Conservation (phyloP, 30 jellyfish, hydroid and myxozoan genomes). For the Chironex yamaguchii region DNA sequence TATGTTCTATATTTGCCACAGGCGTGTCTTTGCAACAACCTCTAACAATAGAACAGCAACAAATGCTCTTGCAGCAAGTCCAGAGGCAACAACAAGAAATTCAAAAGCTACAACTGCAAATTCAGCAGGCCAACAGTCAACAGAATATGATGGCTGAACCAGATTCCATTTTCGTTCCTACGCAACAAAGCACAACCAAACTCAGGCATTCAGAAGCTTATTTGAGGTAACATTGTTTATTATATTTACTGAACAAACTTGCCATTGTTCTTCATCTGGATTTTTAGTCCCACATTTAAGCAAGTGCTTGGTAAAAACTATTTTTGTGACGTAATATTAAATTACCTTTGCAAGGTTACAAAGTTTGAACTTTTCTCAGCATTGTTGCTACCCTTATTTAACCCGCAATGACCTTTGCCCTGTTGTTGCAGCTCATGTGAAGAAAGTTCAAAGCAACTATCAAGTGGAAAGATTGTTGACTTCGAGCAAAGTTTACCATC, state of each 20-base stretch:
- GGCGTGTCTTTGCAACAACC: constrained; percentile 77
- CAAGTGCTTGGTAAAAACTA: no score
- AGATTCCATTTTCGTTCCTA: constrained; percentile 72
- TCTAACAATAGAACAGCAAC: constrained; percentile 89
- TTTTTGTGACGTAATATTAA: neutral
- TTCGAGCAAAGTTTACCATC: no score
- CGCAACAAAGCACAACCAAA: constrained; percentile 84
- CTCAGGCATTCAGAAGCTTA: constrained; percentile 94
- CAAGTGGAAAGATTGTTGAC: no score
- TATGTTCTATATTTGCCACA: no score
- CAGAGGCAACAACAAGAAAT: constrained; percentile 95
- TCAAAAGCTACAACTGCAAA: constrained; percentile 63
- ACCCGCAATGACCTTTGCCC: no score
- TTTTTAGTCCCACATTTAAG: no score
- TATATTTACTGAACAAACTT: no score
- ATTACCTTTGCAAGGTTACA: neutral
- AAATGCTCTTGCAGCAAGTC: constrained; percentile 75
- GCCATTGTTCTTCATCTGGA: no score
- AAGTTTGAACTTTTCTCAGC: neutral
- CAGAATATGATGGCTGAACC: constrained; percentile 64
- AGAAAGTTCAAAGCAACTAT: no score
- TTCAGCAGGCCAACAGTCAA: constrained; percentile 67
- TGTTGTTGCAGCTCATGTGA: no score
- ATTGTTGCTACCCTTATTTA: no score
- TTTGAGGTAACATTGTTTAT: constrained; percentile 69